Conservation (phyloP, 1,140 invertebrate genomes). For the Eubasilissa regina region DNA sequence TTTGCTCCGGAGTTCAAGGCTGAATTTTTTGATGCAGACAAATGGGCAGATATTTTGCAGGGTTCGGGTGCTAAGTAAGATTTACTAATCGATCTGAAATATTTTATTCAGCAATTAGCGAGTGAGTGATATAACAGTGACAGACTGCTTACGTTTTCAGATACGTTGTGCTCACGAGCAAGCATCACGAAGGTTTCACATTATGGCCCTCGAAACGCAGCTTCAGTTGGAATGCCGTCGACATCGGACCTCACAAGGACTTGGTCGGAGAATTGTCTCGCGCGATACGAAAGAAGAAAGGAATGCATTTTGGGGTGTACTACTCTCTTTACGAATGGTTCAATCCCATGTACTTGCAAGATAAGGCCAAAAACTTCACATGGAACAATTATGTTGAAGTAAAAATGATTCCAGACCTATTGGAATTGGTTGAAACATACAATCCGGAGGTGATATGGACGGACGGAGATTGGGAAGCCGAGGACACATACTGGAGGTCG, state of each 20-base stretch:
- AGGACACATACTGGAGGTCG: constrained; percentile 87
- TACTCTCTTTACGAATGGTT: constrained; percentile 95
- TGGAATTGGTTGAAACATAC: constrained; percentile 84
- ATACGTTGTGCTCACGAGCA: constrained; percentile 92
- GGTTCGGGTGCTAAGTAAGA: constrained; percentile 84
- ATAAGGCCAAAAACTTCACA: constrained; percentile 80
- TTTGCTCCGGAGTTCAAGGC: constrained; percentile 87
- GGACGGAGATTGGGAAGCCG: constrained; percentile 91
- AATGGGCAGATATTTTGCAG: constrained; percentile 84
- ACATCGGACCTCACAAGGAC: constrained; percentile 89
- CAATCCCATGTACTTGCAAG: constrained; percentile 86
- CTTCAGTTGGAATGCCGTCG: constrained; percentile 92
- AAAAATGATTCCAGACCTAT: constrained; percentile 84
- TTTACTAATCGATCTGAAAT: neutral
- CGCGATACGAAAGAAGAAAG: constrained; percentile 78
- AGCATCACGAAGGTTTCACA: constrained; percentile 95
- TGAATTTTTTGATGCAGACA: constrained; percentile 85
- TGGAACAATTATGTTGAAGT: constrained; percentile 78
- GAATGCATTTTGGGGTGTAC: constrained; percentile 88
- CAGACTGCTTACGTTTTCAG: constrained; percentile 68
- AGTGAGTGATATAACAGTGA: neutral
- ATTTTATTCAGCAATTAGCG: neutral
- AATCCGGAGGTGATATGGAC: constrained; percentile 94
- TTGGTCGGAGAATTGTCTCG: constrained; percentile 83
- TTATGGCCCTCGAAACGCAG: constrained; percentile 90